Evolutionary conservation across 2,888 invertebrate species (phyloP), one percentile per base, ranked within the genome.

Genomic region (Melanophora roralis): DNA sequence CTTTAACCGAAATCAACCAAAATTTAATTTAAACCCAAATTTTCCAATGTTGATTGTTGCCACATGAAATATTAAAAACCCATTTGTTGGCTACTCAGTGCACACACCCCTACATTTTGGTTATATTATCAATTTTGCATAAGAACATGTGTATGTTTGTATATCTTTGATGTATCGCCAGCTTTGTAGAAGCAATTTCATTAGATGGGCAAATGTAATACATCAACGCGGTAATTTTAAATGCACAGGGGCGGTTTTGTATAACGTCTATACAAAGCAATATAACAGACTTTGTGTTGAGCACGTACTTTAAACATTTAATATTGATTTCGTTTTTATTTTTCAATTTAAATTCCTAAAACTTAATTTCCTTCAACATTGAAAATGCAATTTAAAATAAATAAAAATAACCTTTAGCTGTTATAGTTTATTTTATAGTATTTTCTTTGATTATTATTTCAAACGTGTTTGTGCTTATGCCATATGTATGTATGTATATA

Each of bases 341-440:
- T 74, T 60, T 27, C 49, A 67, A 74, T 74, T 67, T 59, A 74
- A 74, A 74, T 74, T 67, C 40, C 43, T 59, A 43, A 51, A 74
- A 74, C 36, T 74, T 23, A 14, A 65, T 74, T 67, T 59, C 65
- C 65, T 34, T 43, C 67, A 9, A 59, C 38, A 23, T 5, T 21
- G 21, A 6, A 67, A 59, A 74, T 67, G 67, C 40, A 74, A 74
- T 60, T 74, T 74, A 67, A 67, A 67, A 74, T 21, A 27, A 59
- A 74, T 51, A 67, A 67, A n/a, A 43, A 67, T 34, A 43, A 67
- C 40, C 14, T 65, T 55, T 21, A 59, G 57, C 5, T 40, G 53
- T 53, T 45, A 23, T 21, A 34, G 19, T 60, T 62, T 59, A 6
- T 6, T 11, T 36, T 8, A 36, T 34, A 34, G 34, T 8, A 8